A percentile compares a stretch with the other conserved stretches of the same genome.
These are phyloP conservation scores for Plemyria rubiginata DNA, from an alignment of 2,888 invertebrate genomes.

Conservation along the genomic window DNA sequence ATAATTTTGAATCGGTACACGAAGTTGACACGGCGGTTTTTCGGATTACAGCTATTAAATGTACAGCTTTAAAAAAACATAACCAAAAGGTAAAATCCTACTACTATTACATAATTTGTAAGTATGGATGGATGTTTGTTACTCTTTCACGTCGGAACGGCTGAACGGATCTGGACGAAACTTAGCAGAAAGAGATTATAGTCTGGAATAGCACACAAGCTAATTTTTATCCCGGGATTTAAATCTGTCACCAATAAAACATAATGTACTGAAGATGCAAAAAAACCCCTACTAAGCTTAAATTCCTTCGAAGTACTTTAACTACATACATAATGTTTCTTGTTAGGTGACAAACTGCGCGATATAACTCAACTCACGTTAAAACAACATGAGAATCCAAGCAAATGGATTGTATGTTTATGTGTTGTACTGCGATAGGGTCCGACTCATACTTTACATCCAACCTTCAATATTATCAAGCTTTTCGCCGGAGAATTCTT, in stretches of 20 bases:
- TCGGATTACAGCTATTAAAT: not conserved
- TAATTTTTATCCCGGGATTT: no score
- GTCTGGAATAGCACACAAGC: no score
- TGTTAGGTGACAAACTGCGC: not conserved
- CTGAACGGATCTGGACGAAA: no score
- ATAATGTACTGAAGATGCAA: no score
- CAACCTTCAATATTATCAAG: constrained; percentile 21
- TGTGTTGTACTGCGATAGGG: constrained; percentile 42
- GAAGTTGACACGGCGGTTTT: not conserved
- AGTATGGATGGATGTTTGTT: no score
- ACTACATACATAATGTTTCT: not conserved
- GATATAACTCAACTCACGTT: constrained; percentile 1
- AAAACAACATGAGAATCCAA: not conserved
- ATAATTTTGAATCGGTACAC: not conserved
- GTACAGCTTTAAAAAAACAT: no score
- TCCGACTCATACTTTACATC: constrained; percentile 14
- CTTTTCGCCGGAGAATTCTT: constrained; percentile 15
- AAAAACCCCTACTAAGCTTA: not conserved
- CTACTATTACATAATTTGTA: no score
- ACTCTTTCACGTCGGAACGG: no score
- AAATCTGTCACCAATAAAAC: no score
- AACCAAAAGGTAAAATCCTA: no score
- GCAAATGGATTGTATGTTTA: constrained; percentile 51
- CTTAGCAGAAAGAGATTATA: no score
- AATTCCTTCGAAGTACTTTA: not conserved